Evolutionary conservation across 2,113 vertebrate species (phyloP).

Genomic region (Oophaga pumilio): DNA sequence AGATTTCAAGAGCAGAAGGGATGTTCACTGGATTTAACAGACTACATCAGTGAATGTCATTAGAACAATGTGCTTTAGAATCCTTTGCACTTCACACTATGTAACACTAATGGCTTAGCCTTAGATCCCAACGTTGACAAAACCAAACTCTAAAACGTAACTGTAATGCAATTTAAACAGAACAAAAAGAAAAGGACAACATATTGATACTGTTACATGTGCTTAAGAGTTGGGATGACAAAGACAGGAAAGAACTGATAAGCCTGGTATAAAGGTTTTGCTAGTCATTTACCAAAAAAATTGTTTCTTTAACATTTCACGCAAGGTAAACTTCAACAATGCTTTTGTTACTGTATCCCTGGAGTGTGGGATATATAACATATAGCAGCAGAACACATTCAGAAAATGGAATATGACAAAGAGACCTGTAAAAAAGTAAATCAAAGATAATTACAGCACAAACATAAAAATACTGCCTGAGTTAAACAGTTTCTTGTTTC

Average conservation of each 20-base stretch:
- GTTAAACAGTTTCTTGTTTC: not conserved
- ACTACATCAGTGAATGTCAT: conserved; percentile 20
- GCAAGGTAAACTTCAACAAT: conserved; percentile 9
- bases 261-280: conserved; percentile 18
- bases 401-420: not conserved
- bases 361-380: not conserved
- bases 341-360: not conserved
- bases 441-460: not conserved
- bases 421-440: not conserved
- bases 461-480: not conserved
- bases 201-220: conserved; percentile 7
- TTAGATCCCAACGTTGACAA: conserved; percentile 35
- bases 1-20: not conserved
- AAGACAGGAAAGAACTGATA: conserved; percentile 25
- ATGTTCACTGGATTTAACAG: not conserved
- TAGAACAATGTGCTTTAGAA: conserved; percentile 30
- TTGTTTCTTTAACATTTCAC: conserved; percentile 2
- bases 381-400: not conserved
- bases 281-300: conserved; percentile 20
- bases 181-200: conserved; percentile 30
- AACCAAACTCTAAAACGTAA: not conserved
- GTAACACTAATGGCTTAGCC: conserved; percentile 24
- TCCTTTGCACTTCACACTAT: conserved; percentile 10
- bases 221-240: conserved; percentile 10
- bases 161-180: conserved; percentile 35